Base-by-base conservation (phyloP, 2,797 vertebrate genomes). In the Poeciliopsis infans region DNA sequence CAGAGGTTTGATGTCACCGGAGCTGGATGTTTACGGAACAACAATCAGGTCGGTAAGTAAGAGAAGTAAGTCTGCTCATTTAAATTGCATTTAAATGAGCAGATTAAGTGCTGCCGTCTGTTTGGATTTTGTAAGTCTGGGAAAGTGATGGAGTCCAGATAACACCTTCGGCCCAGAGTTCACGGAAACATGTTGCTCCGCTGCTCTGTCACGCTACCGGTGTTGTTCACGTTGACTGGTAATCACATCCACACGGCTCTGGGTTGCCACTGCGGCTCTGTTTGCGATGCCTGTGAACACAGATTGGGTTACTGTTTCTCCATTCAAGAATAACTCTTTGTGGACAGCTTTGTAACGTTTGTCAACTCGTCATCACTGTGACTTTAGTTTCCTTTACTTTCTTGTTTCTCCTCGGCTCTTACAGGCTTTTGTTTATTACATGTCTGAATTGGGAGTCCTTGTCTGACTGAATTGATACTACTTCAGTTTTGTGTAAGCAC, bases 71-170 rank as follows among this genome's bases (percentile, higher is more conserved):
- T 31, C 31, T 31, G 31, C 31, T 31, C 31, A 31, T 31, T 31
- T 31, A 75, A 86, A 51, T 15, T 31, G 15, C 3, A 47, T 80
- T 72, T 53, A 55, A 82, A 83, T 80, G 23, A 79, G 59, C 13
- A 28, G 16, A 83, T 75, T 18, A 85, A 64, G 28, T 51, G 59
- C n/a, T 16, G 36, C 75, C 66, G 46, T 74, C 55, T 83, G 77
- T 70, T 78, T 83, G 47, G 74, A 83, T 79, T 69, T 69, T 12
- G 31, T 36, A 59, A 49, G 43, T 81, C 23, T 82, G 59, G 80
- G 84, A 84, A 88, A 70, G 45, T 81, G 84, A 85, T 82, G 78
- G 69, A 82, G 46, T 79, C n/a, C 64, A 72, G 83, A 80, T 73
- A 80, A 75, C 72, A 83, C 57, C 39, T 79, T 84, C 59, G 78